phyloP scores from a whole-genome alignment of 2,888 invertebrate species.

The Bugula neritina region DNA sequence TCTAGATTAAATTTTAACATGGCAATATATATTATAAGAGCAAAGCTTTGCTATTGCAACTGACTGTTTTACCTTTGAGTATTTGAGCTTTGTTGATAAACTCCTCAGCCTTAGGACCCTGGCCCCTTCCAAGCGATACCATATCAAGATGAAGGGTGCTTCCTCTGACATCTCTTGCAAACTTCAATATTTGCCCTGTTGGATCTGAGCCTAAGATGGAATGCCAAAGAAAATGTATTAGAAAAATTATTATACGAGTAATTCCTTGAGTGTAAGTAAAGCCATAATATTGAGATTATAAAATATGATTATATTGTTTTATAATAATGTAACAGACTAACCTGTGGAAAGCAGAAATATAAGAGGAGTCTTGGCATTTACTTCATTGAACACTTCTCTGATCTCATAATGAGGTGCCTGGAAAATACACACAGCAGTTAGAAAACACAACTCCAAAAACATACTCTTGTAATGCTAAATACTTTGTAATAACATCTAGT shows the following conservation, averaged over 20 bases:
- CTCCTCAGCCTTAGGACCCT: conserved; percentile 53
- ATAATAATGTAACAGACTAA: conserved; percentile 33
- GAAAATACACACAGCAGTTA: too few relatives aligned
- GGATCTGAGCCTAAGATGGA: conserved; percentile 48
- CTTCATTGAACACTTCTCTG: conserved; percentile 48
- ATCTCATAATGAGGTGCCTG: conserved; percentile 44
- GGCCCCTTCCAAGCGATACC: conserved; percentile 53
- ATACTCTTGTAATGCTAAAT: too few relatives aligned
- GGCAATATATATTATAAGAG: too few relatives aligned
- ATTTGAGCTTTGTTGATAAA: conserved; percentile 52
- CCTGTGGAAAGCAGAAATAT: conserved; percentile 53
- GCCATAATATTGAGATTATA: too few relatives aligned
- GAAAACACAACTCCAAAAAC: too few relatives aligned
- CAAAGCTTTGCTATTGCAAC: too few relatives aligned
- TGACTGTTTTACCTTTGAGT: conserved; percentile 43
- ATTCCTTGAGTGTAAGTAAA: too few relatives aligned
- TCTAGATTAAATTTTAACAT: too few relatives aligned
- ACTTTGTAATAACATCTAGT: too few relatives aligned
- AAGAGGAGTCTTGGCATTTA: conserved; percentile 47
- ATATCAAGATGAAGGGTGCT: conserved; percentile 51
- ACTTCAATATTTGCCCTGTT: conserved; percentile 44
- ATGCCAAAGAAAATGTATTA: too few relatives aligned
- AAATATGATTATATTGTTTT: too few relatives aligned
- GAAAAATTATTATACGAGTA: too few relatives aligned
- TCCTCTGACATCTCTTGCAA: conserved; percentile 50